These are phyloP conservation scores for Micronisus gabar DNA, from an alignment of 2,113 vertebrate genomes.

Conservation along the genomic window DNA sequence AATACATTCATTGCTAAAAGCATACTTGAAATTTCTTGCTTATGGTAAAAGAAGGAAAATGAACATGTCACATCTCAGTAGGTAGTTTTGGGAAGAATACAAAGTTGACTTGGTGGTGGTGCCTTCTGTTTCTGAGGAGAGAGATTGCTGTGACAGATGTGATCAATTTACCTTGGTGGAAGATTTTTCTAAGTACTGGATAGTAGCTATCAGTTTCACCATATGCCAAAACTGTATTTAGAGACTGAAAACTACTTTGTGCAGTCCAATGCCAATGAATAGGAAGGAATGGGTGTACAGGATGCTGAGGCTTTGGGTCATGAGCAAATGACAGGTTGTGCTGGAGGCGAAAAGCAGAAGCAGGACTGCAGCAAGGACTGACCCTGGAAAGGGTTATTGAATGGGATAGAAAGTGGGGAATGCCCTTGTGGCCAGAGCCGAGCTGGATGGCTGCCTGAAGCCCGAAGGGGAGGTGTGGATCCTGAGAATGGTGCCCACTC, in stretches of 20 bases:
- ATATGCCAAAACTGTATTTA: slow-evolving; percentile 3
- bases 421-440: neutral
- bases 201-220: neutral
- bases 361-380: neutral
- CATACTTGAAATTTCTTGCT: neutral
- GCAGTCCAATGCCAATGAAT: neutral
- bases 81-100: neutral
- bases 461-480: neutral
- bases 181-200: neutral
- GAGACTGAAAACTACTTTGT: neutral
- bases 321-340: neutral
- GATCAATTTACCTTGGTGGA: neutral
- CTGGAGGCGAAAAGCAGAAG: neutral
- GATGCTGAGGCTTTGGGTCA: neutral
- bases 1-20: neutral
- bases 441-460: neutral
- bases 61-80: neutral
- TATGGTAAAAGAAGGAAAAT: neutral
- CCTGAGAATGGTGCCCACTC: neutral
- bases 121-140: neutral
- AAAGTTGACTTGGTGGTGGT: neutral
- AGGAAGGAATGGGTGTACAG: neutral
- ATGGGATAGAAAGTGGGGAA: neutral
- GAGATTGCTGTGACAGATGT: neutral
- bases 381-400: neutral